Evolutionary conservation across 2,113 vertebrate species (phyloP), one percentile per base, ranked within the genome.

Genomic region (Fukomys damarensis): DNA sequence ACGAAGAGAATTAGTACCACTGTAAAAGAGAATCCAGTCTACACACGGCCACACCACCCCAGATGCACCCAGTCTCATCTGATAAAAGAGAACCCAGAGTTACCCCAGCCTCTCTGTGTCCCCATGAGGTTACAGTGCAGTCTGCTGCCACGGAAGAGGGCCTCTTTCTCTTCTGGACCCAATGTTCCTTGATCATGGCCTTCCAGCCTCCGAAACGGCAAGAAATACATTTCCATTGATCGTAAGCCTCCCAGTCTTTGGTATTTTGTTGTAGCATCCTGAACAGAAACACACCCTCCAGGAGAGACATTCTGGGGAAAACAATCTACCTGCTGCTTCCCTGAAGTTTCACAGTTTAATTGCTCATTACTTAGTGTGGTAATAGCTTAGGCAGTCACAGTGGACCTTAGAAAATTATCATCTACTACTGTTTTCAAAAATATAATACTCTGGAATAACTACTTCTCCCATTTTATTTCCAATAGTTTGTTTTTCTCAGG

Each of bases 261-360:
- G 22, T 13, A 56, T 82, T 87, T 87, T 95, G 41, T 72, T 52
- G 74, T n/a, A 91, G 11, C 22, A 87, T 3, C 16, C 84, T 82
- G 11, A 63, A 86, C 3, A 81, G 26, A 80, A 91, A 56, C 14
- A 70, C 17, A 52, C 41, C 68, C 8, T 76, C 41, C 59, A n/a
- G 63, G 20, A 92, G 10, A 58, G 20, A 19, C 26, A 16, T 49
- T 89, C 13, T 41, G 46, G 56, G 56, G 28, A 61, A 77, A 66
- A 56, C 5, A 66, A 59, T 20, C 22, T 56, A 41, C 63, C 72
- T 89, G 56, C 8, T 63, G 12, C 35, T 89, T 93, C 19, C 38
- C 72, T 61, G 30, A 89, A 89, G 56, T 65, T 89, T 59, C 49
- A 81, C 19, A 88, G 22, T 81, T 92, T 83, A 95, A 74, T 58